phyloP scores from a whole-genome alignment of 1,140 invertebrate genomes.

The Delia radicum region DNA sequence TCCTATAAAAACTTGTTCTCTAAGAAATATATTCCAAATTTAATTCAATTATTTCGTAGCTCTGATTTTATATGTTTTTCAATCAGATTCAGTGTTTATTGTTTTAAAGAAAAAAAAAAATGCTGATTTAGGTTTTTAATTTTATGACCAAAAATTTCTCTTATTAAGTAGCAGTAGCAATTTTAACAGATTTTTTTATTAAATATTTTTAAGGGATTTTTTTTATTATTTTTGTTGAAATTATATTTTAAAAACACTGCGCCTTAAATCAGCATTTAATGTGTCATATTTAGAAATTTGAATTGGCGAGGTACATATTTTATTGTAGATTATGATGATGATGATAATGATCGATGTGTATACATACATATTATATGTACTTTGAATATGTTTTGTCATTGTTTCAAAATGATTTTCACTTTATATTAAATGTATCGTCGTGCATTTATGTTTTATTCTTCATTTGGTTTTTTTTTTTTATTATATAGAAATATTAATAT shows the following conservation, averaged over 20 bases:
- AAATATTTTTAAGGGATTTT: not conserved
- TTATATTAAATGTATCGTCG: not conserved
- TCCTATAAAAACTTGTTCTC: no score
- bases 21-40: no score
- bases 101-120: slow-evolving; percentile 4
- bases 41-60: no score
- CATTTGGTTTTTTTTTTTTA: not conserved
- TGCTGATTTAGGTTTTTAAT: slow-evolving; percentile 10
- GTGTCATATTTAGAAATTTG: not conserved
- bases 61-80: no score
- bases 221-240: not conserved
- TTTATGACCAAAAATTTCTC: not conserved
- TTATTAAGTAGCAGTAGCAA: not conserved
- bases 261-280: slow-evolving; percentile 14
- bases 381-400: not conserved
- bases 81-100: no score
- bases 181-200: slow-evolving; percentile 1
- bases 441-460: slow-evolving; percentile 9
- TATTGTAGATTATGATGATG: not conserved
- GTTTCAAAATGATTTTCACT: not conserved
- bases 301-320: not conserved
- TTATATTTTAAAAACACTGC: not conserved
- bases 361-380: no score
- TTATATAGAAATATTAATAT: not conserved
- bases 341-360: not conserved